These are phyloP conservation scores for Alloplasta piceator DNA, from an alignment of 2,888 invertebrate genomes.

Conservation along the genomic window DNA sequence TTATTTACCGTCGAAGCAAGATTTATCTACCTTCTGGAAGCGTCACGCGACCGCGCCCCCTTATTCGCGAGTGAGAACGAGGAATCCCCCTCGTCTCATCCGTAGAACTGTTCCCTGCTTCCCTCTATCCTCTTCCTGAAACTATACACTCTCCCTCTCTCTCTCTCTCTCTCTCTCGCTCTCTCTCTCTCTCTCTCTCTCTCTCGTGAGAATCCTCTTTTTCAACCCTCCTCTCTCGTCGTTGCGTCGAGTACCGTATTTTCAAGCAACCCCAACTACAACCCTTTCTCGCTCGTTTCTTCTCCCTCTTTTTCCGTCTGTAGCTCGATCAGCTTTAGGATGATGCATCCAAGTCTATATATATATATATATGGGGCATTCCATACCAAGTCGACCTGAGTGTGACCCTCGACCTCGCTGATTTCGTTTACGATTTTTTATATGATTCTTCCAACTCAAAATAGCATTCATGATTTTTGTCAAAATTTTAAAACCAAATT, in stretches of 20 bases:
- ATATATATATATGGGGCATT: neutral
- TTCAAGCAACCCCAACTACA: constrained; percentile 50
- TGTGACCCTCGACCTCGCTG: too few relatives aligned
- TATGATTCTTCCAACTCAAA: too few relatives aligned
- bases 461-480: too few relatives aligned
- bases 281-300: neutral
- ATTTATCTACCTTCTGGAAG: constrained; percentile 69
- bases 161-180: too few relatives aligned
- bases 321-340: constrained; percentile 40
- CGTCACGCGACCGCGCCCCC: constrained; percentile 68
- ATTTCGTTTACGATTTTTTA: too few relatives aligned
- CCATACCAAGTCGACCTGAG: too few relatives aligned
- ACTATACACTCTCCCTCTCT: constrained; percentile 34
- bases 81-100: constrained; percentile 36
- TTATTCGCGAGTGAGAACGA: constrained; percentile 32
- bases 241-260: constrained; percentile 47
- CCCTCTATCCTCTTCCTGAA: constrained; percentile 34
- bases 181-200: too few relatives aligned
- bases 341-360: constrained; percentile 45
- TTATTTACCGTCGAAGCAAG: constrained; percentile 70
- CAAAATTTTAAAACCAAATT: too few relatives aligned
- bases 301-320: constrained; percentile 15
- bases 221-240: constrained; percentile 17
- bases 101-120: constrained; percentile 42
- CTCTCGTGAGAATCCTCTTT: constrained; percentile 40